Evolutionary conservation across 2,797 vertebrate genomes (phyloP), one percentile per base, ranked within the genome.

Genomic region (Lindbergichthys nudifrons): DNA sequence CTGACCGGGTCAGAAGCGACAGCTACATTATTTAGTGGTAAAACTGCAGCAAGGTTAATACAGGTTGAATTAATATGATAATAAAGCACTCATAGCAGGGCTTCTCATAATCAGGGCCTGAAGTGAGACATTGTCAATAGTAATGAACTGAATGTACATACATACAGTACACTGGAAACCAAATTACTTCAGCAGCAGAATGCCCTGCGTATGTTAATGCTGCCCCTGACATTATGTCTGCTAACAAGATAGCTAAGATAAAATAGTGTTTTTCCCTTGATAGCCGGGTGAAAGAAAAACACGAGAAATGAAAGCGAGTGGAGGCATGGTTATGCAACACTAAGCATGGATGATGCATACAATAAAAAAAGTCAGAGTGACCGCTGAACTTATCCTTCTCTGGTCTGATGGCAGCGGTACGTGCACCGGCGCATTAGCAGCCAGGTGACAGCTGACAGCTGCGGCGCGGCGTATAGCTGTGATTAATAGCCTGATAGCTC

Each of bases 401-500:
- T 13, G 36, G 52, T 63, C 18, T 61, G 59, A 77, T 45, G 47
- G 70, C 76, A 23, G 75, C 64, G 7, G 21, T 43, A 51, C 11
- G 18, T 46, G 43, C 71, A 52, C 48, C 60, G 65, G 57, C 10
- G 76, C 68, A 74, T 88, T 75, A 86, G 53, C 68, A 68, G 65
- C 70, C 60, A 60, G 72, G 56, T 62, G 75, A 80, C 76, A 67
- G 81, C 50, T 62, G 75, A 80, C 76, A 67, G 81, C 50, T 19
- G 46, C 21, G 7, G 23, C 1, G 32, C 60, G 62, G 70, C 62
- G 12, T 83, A 68, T 70, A 59, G 47, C 65, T 59, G 60, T 74
- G 87, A 91, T 91, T 85, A 91, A 92, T 86, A 68, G 74, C 23
- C 62, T 30, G 81, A 91, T 87, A 86, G 61, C 76, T 81, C 59